Base-by-base conservation (phyloP, 2,888 invertebrate genomes). In the Drosophila aldrichi region DNA sequence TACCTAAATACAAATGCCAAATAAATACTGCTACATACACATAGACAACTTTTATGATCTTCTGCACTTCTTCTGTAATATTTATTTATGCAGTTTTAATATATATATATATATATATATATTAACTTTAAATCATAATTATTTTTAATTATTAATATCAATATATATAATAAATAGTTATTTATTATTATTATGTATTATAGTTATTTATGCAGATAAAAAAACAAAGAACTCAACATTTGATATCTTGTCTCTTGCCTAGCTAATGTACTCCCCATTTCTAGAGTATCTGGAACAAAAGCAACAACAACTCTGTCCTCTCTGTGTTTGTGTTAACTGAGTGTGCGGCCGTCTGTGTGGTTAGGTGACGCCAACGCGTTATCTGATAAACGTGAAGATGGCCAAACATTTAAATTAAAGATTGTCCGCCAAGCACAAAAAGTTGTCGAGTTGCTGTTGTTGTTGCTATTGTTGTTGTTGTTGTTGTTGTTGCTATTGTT, bases 321-420 rank as follows among this genome's bases (percentile, higher is more conserved):
- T 38, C 22, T 36, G 29, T 29, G 51, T 20, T 52, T 14, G 6
- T 16, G 36, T 38, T 22, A 22, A 38, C 18, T 22, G 36, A 36
- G 16, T 36, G 52, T 52, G 52, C 9, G 52, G 5, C 9, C 22
- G 6, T 32, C 9, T 56, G 18, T 18, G 29, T 29, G 54, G 40
- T 20, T 44, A 9, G 40, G 25, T 62, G 69, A 56, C 71, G 70
- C 70, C 89, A 74, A 60, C 76, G 79, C 70, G 70, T 83, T 74
- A 89, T 84, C 89, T 81, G 84, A 89, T 89, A 73, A 81, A 81
- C 84, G 87, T 79, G 84, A 81, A 83, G 84, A 84, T 84, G 87
- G 89, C 80, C 89, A 70, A 70, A 78, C 86, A 89, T 82, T 79
- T 84, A 85, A 88, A 85, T 89, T 89, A 89, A 88, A 89, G 89